Conservation (phyloP, 2,888 invertebrate genomes). For the Odiellus spinosus region DNA sequence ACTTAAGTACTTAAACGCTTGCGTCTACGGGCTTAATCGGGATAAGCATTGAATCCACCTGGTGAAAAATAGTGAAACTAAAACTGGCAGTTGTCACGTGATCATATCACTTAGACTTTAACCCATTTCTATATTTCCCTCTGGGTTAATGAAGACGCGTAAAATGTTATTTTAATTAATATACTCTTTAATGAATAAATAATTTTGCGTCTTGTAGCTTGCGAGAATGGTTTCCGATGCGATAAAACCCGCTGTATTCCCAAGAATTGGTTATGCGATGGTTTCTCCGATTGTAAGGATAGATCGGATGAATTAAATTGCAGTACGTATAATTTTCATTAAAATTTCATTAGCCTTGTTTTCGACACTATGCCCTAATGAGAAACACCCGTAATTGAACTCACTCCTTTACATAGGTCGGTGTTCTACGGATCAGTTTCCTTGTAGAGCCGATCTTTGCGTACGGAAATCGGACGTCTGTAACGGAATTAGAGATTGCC, state of each 20-base stretch:
- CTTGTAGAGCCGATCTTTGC: constrained; percentile 18
- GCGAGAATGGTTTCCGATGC: constrained; percentile 23
- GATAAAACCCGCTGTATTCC: constrained; percentile 26
- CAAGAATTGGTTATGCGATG: constrained; percentile 27
- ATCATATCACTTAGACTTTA: background rate
- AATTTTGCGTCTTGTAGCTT: constrained; percentile 8
- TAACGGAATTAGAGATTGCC: constrained; percentile 20
- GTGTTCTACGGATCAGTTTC: constrained; percentile 14
- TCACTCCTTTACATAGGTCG: background rate
- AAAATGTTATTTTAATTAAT: background rate
- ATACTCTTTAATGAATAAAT: background rate
- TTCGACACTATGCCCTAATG: background rate
- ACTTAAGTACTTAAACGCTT: too few relatives aligned
- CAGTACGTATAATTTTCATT: constrained; percentile 30
- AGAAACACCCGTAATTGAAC: background rate
- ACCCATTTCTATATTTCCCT: too few relatives aligned
- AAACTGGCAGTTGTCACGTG: too few relatives aligned
- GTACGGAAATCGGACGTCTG: constrained; percentile 18
- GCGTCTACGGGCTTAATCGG: too few relatives aligned
- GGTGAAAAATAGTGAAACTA: too few relatives aligned
- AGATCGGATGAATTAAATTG: constrained; percentile 35
- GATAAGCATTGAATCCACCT: too few relatives aligned
- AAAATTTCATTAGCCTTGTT: background rate
- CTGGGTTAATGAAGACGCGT: too few relatives aligned
- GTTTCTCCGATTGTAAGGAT: constrained; percentile 26